Evolutionary conservation across 1,140 invertebrate genomes (phyloP), one percentile per base, ranked within the genome.

Genomic region (Lucilia sericata): DNA sequence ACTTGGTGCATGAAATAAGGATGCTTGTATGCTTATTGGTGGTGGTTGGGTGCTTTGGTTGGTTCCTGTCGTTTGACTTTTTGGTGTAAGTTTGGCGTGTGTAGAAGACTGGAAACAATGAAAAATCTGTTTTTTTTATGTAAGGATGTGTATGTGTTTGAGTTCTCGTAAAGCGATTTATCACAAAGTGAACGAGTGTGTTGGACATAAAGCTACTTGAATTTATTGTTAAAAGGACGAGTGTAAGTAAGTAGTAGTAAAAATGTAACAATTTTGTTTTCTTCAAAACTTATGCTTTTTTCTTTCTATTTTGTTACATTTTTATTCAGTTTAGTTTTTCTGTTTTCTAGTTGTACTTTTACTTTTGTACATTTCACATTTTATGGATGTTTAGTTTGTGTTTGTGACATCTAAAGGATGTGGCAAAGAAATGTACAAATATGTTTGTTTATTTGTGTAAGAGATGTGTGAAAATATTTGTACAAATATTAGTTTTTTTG

Each of bases 111-210:
- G 21, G 65, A 70, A 70, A 70, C 13, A 21, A 70, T 21, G 4
- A 42, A 42, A 78, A 82, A 74, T 36, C 82, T 55, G 21, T n/a
- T 17, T 55, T 55, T 5, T 55, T 12, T 55, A 14, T 49, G 49
- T 49, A 19, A n/a, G 65, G 3, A 5, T 25, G 65, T 10, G 19
- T n/a, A n/a, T 70, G 65, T 25, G 5, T 70, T 21, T n/a, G n/a
- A n/a, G n/a, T n/a, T n/a, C n/a, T n/a, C 14, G 55, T 21, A 36
- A 74, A 74, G 65, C 42, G 82, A 82, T 82, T 82, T 82, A 82
- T 82, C 82, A 82, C 51, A 65, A 47, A n/a, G 82, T 42, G 82
- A 82, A 82, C 82, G 82, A 82, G 82, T 82, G 82, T 82, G n/a
- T 60, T 65, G 30, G 82, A 82, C 82, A 74, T 65, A 74, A 70